A percentile compares a stretch with the other conserved stretches of the same genome.
Evolutionary conservation across 2,113 vertebrate genomes (phyloP).

Genomic region (Azemiops feae): DNA sequence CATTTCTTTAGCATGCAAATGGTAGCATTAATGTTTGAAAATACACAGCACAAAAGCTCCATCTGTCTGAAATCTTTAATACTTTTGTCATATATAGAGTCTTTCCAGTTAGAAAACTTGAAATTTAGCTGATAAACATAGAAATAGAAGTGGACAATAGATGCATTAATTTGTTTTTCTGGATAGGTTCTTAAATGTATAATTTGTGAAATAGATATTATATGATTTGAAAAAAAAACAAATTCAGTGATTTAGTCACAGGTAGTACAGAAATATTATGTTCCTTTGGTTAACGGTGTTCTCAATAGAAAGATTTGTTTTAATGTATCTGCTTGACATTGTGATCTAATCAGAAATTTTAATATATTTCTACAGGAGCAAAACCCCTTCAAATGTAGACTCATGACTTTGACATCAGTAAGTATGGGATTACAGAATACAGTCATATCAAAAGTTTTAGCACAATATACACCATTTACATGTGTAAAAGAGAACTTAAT

Average conservation of each 20-base stretch:
- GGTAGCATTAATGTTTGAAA: slow-evolving; percentile 60
- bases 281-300: not conserved
- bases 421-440: not conserved
- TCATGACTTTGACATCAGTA: not conserved
- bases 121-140: slow-evolving; percentile 40
- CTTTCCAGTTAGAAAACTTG: slow-evolving; percentile 24
- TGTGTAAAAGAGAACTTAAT: not conserved
- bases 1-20: slow-evolving; percentile 69
- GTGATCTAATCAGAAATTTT: not conserved
- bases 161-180: slow-evolving; percentile 31
- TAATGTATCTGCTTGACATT: not conserved
- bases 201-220: not conserved
- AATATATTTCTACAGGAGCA: not conserved
- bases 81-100: slow-evolving; percentile 23
- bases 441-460: not conserved
- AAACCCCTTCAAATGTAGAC: not conserved
- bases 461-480: not conserved
- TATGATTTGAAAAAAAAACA: not conserved
- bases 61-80: slow-evolving; percentile 45
- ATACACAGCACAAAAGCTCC: slow-evolving; percentile 50
- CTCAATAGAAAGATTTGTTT: not conserved
- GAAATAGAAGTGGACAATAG: slow-evolving; percentile 26
- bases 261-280: not conserved
- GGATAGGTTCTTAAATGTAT: not conserved
- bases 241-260: not conserved